Base-by-base conservation (phyloP, 2,888 invertebrate genomes). In the Rhimphoctona megacephalus region DNA sequence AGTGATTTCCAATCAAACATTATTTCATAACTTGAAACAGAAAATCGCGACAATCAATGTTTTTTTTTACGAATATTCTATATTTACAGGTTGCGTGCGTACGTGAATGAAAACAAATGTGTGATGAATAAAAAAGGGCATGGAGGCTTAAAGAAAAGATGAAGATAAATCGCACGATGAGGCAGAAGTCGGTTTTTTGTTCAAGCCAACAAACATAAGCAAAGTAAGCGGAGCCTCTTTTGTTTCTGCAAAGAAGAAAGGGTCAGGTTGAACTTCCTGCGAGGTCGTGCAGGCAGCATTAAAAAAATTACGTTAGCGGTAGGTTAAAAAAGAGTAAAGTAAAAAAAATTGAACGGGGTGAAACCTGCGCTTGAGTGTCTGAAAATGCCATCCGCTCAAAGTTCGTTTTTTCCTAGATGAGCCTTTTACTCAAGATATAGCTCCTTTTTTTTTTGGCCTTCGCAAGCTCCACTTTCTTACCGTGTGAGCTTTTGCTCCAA, bases 251-350 rank as follows among this genome's bases (percentile, higher is more conserved):
- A 17, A 46, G 33, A 25, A 43, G 54, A 64, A 69, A n/a, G 22
- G 74, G 43, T 30, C 61, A 70, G 78, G 67, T 70, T 84, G 84
- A 81, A 81, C 73, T 86, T 86, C 30, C 70, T 80, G n/a, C 25
- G 54, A 77, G 72, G 86, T 57, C 77, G 66, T 78, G 72, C 57
- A 80, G 78, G 80, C 77, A 33, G 61, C 84, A 86, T 87, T 78
- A 78, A 87, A 89, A 87, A 89, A 86, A 85, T 88, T 88, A 87
- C 85, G 77, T 86, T 83, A 82, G 87, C n/a, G 86, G 73, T 80
- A 80, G 77, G 74, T 52, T n/a, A 54, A 81, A 64, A 81, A 70
- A 43, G 36, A 25, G 33, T 57, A 49, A 57, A 43, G 52, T 22
- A 36, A n/a, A 57, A 64, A 78, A 61, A 61, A 66, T 11, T 33